These are phyloP conservation scores for Lutraria rhynchaena DNA, from an alignment of 1,140 invertebrate genomes.

Conservation along the genomic window DNA sequence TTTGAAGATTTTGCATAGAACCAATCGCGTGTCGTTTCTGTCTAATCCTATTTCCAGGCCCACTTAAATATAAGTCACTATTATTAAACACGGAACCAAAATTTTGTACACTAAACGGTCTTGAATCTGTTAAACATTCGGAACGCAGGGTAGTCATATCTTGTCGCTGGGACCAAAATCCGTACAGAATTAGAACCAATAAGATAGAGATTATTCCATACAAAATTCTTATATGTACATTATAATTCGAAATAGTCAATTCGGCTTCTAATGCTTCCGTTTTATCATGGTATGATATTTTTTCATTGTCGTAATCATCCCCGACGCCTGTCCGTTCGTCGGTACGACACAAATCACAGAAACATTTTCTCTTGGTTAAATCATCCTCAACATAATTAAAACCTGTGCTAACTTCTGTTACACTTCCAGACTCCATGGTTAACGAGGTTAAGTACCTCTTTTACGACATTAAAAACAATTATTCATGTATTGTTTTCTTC, in stretches of 20 bases:
- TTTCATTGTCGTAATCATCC: background rate
- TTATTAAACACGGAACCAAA: background rate
- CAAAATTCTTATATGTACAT: slow-evolving; percentile 1
- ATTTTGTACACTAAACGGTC: background rate
- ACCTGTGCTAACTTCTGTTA: no score
- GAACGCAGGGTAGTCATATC: background rate
- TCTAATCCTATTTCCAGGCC: background rate
- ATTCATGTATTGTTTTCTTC: no score
- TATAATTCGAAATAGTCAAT: background rate
- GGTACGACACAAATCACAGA: background rate
- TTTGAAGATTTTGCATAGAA: background rate
- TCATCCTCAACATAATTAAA: no score
- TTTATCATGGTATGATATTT: background rate
- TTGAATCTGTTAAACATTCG: background rate
- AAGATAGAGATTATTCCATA: slow-evolving; percentile 4
- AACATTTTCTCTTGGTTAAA: background rate
- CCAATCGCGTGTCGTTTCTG: background rate
- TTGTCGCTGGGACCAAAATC: background rate
- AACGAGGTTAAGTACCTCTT: no score
- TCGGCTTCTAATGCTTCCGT: background rate
- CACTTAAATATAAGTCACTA: background rate
- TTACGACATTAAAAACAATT: no score
- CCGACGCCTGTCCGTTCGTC: background rate
- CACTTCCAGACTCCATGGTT: no score
- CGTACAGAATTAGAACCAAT: background rate